A percentile compares a stretch with the other conserved stretches of the same genome.
Evolutionary conservation across 2,888 invertebrate species (phyloP).

Genomic region (Nebria salina): DNA sequence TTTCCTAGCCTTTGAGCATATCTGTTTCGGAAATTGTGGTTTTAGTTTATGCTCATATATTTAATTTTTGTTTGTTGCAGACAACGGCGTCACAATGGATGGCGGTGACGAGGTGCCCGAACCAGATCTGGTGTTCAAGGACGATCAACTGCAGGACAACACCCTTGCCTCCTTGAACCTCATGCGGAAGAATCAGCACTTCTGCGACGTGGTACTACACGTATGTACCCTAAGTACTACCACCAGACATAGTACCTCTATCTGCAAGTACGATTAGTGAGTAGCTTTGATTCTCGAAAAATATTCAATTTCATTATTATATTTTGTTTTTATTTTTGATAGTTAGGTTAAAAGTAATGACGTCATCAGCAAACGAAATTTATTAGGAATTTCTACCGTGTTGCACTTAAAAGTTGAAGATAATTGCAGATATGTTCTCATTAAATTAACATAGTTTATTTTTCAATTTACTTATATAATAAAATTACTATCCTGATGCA

Average conservation of each 20-base stretch:
- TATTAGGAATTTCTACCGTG: neutral
- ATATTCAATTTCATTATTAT: slow-evolving; percentile 37
- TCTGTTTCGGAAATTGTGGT: neutral
- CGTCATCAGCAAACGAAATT: neutral
- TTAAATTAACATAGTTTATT: too few relatives aligned
- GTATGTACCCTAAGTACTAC: slow-evolving; percentile 66
- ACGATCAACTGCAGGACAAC: slow-evolving; percentile 68
- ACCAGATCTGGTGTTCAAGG: slow-evolving; percentile 65
- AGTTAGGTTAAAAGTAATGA: slow-evolving; percentile 11
- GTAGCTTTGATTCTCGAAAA: slow-evolving; percentile 38
- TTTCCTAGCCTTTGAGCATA: neutral
- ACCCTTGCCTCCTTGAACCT: slow-evolving; percentile 77
- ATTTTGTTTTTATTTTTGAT: slow-evolving; percentile 44
- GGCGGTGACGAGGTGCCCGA: slow-evolving; percentile 31
- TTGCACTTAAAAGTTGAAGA: neutral
- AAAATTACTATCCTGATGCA: too few relatives aligned
- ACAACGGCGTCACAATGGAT: slow-evolving; percentile 33
- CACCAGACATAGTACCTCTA: slow-evolving; percentile 45
- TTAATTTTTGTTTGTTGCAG: slow-evolving; percentile 18
- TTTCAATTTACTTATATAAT: neutral
- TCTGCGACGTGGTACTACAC: slow-evolving; percentile 86
- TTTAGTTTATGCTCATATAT: neutral
- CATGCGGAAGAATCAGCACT: slow-evolving; percentile 84
- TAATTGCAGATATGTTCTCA: too few relatives aligned
- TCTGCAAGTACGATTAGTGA: slow-evolving; percentile 43